A percentile compares a stretch with the other conserved stretches of the same genome.
These are phyloP conservation scores for Plestiodon gilberti DNA, from an alignment of 2,113 vertebrate genomes.

Conservation along the genomic window DNA sequence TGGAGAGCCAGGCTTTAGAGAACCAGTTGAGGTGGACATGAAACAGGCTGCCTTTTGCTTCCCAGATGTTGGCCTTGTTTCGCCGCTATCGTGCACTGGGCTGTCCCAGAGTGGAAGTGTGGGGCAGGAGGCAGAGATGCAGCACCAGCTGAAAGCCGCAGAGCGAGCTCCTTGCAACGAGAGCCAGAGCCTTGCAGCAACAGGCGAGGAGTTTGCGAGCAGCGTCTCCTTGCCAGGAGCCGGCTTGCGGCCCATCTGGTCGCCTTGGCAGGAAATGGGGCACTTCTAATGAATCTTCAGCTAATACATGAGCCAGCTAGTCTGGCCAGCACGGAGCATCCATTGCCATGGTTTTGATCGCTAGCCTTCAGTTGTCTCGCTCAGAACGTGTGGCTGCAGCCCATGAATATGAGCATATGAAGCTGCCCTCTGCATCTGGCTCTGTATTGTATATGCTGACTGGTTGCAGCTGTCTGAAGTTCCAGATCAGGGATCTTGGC, in stretches of 20 bases:
- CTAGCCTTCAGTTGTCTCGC: not conserved
- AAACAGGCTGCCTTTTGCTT: fast-evolving
- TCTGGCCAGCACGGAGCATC: not conserved
- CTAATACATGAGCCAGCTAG: not conserved
- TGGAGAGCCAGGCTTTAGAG: too few species aligned
- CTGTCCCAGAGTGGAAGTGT: too few species aligned
- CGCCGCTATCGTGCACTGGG: fast-evolving
- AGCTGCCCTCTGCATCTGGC: too few species aligned
- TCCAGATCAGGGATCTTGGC: too few species aligned
- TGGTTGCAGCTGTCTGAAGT: too few species aligned
- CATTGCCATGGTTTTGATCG: not conserved
- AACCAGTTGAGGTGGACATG: not conserved
- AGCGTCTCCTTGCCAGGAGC: not conserved
- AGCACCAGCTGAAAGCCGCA: not conserved
- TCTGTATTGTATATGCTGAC: too few species aligned
- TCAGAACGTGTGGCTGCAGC: not conserved
- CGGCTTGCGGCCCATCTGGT: not conserved
- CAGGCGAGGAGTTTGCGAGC: not conserved
- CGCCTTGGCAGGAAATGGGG: not conserved
- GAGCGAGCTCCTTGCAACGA: not conserved
- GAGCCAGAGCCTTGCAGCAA: not conserved
- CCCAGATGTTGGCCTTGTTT: not conserved
- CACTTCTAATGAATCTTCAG: not conserved
- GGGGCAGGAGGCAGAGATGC: not conserved
- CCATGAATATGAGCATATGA: not conserved